These are phyloP conservation scores for Tetragonula carbonaria DNA, from an alignment of 2,888 invertebrate genomes.

Conservation along the genomic window DNA sequence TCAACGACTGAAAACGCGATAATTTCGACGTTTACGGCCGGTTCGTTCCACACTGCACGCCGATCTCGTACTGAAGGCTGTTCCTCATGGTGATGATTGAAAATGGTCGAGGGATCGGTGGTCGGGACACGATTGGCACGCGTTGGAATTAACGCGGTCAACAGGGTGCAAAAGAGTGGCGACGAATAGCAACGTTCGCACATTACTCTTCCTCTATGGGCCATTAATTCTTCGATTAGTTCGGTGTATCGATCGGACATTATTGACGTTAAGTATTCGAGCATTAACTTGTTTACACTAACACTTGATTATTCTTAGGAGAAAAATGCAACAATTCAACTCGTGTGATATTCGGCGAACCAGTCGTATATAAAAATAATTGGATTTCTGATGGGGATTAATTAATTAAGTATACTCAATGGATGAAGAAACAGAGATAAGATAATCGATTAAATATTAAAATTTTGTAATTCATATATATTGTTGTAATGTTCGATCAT, in stretches of 20 bases:
- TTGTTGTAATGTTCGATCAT: neutral
- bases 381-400: neutral
- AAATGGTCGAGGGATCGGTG: constrained; percentile 47
- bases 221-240: constrained; percentile 36
- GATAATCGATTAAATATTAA: neutral
- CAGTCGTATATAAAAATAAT: neutral
- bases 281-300: constrained; percentile 7
- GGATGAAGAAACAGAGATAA: neutral
- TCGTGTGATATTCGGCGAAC: neutral
- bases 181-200: constrained; percentile 14
- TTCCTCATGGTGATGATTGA: constrained; percentile 25
- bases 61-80: constrained; percentile 45
- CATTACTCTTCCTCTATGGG: neutral
- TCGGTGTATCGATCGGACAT: constrained; percentile 27
- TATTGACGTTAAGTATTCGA: constrained; percentile 2
- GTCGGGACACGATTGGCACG: constrained; percentile 40
- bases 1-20: neutral
- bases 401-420: neutral
- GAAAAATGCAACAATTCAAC: neutral
- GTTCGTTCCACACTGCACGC: constrained; percentile 41
- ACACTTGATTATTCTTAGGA: neutral
- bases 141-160: constrained; percentile 43
- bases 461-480: neutral
- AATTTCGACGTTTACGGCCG: neutral
- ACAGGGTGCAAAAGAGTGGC: constrained; percentile 37